Evolutionary conservation across 2,888 invertebrate genomes (phyloP), one percentile per base, ranked within the genome.

Genomic region (Lasius platythorax): DNA sequence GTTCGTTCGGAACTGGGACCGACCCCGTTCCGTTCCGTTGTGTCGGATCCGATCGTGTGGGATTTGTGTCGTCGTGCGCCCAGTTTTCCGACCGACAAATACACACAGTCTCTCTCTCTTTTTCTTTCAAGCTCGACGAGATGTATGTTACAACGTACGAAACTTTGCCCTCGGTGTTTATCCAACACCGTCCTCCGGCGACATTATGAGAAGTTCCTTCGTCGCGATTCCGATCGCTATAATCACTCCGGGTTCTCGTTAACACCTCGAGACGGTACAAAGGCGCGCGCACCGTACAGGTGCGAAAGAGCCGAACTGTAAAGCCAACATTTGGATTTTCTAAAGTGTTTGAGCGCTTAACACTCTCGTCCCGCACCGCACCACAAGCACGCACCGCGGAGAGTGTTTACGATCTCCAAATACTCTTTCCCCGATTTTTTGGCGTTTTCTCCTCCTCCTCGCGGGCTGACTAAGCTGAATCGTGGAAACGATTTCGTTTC

Each of bases 271-370:
- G 70, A 30, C 53, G 82, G 50, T 70, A 89, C 81, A 87, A 88
- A 86, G 85, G 73, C 74, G 53, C 73, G 56, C 74, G 83, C 66
- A 56, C 40, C 56, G 85, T 40, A 58, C 70, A 82, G 84, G 85
- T 81, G 88, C 84, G 84, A 91, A 89, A 87, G 85, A 87, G 87
- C 87, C 87, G 86, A 89, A 88, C 87, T 82, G 83, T 82, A 85
- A 85, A 86, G 83, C 84, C 87, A 91, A 90, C 89, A 89, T 91
- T 91, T 87, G 66, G 81, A 87, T 86, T 87, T 85, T 68, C 87
- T 84, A 86, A 87, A 89, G 90, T 90, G 91, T 91, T 90, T 90
- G 82, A 86, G 40, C 70, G 82, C 76, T 90, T 87, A 91, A 91
- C 90, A 75, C 74, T 23, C 75, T n/a, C 40, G 72, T 23, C 23